phyloP scores from a whole-genome alignment of 1,140 invertebrate genomes.

The Formica exsecta region DNA sequence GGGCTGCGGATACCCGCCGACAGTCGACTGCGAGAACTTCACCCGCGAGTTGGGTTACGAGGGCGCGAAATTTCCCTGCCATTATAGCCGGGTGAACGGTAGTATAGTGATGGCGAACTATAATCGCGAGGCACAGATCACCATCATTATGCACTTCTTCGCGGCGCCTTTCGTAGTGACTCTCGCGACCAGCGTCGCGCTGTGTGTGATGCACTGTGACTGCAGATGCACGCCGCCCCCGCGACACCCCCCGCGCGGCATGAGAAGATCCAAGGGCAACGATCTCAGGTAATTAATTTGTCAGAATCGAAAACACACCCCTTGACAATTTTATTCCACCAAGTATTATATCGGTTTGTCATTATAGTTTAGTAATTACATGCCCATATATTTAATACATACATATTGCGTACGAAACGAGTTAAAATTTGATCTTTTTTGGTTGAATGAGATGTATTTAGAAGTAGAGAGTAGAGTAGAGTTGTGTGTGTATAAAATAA shows the following conservation, averaged over 20 bases:
- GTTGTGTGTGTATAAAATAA: conserved; percentile 5
- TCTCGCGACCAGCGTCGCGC: conserved; percentile 92
- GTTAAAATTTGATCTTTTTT: conserved; percentile 37
- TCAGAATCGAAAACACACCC: neutral
- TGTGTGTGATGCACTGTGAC: conserved; percentile 95
- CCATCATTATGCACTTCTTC: conserved; percentile 93
- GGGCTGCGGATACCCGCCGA: conserved; percentile 96
- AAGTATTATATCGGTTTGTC: neutral
- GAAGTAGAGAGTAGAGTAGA: conserved; percentile 45
- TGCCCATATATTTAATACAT: conserved; percentile 4
- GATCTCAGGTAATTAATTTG: conserved; percentile 87
- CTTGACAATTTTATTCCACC: conserved; percentile 1
- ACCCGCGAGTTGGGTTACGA: conserved; percentile 91
- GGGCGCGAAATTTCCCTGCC: conserved; percentile 93
- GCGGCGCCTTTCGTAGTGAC: conserved; percentile 93
- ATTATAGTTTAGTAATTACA: neutral
- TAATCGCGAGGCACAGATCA: conserved; percentile 92
- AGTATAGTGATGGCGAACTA: conserved; percentile 93
- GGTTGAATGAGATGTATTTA: conserved; percentile 50
- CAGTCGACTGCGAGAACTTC: conserved; percentile 94
- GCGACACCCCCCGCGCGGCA: conserved; percentile 84
- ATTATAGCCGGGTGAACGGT: conserved; percentile 93
- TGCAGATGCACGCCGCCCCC: conserved; percentile 88
- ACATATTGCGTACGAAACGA: conserved; percentile 19
- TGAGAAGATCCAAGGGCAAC: conserved; percentile 87